Percentiles rank a stretch among this genome's conserved stretches.
Conservation (phyloP, 2,113 vertebrate genomes). For the Gymnobelideus leadbeateri region DNA sequence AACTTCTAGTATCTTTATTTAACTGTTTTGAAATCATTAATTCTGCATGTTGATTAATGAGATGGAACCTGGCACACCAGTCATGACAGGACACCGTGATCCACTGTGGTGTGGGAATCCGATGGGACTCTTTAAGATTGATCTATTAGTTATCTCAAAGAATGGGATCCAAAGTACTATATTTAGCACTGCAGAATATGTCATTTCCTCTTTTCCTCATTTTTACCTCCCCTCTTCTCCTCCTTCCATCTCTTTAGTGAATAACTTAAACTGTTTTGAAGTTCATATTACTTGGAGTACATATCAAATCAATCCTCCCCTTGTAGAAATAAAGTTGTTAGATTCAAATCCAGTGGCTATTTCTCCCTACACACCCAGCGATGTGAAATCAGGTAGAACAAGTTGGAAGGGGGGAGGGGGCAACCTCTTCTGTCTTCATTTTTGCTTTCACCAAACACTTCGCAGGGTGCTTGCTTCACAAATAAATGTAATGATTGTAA, state of each 20-base stretch:
- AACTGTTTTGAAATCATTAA: constrained; percentile 2
- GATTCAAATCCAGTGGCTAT: not conserved
- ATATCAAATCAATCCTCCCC: not conserved
- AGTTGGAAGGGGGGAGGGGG: not conserved
- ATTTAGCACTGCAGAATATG: not conserved
- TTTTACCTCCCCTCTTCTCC: not conserved
- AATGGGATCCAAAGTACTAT: not conserved
- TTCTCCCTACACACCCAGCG: not conserved
- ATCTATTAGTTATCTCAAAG: not conserved
- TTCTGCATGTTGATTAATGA: not conserved
- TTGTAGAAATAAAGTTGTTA: not conserved
- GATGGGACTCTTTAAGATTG: not conserved
- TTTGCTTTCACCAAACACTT: constrained; percentile 28
- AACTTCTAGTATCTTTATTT: constrained; percentile 10
- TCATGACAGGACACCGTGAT: not conserved
- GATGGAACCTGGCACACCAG: not conserved
- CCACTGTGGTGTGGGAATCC: constrained; percentile 1
- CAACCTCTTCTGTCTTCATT: not conserved
- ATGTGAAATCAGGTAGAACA: not conserved
- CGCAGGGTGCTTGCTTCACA: not conserved
- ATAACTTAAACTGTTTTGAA: not conserved
- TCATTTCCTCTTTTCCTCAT: not conserved
- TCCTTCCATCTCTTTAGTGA: constrained; percentile 6
- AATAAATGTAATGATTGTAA: not conserved
- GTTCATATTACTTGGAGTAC: not conserved